Conservation (phyloP, 2,888 invertebrate genomes). For the Malthinus flaveolus region DNA sequence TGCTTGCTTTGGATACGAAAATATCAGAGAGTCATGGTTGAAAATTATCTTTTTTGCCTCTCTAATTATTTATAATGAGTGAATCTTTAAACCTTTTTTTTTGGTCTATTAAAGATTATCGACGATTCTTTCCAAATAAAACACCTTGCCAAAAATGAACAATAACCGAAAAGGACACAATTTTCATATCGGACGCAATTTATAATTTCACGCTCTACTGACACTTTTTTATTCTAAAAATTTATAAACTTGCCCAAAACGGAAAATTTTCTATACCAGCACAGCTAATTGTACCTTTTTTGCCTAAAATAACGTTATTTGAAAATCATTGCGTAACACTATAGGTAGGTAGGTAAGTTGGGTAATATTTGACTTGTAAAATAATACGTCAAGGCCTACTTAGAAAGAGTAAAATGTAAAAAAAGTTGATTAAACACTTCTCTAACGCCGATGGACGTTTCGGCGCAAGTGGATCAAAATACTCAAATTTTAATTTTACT, state of each 20-base stretch:
- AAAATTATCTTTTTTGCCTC: constrained; percentile 27
- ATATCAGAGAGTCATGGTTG: constrained; percentile 27
- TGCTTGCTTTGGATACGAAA: constrained; percentile 4
- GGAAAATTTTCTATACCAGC: not conserved
- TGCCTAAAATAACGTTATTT: too few relatives aligned
- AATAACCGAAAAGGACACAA: constrained; percentile 11
- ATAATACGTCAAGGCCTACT: too few relatives aligned
- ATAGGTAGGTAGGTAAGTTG: too few relatives aligned
- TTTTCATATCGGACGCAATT: constrained; percentile 19
- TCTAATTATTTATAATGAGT: constrained; percentile 24
- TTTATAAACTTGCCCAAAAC: not conserved
- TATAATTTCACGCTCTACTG: constrained; percentile 26
- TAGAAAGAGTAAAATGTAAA: too few relatives aligned
- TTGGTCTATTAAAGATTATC: constrained; percentile 14
- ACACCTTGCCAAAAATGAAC: constrained; percentile 8
- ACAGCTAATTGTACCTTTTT: too few relatives aligned
- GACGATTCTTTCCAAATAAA: constrained; percentile 7
- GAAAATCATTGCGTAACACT: too few relatives aligned
- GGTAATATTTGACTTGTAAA: too few relatives aligned
- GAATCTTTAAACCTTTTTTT: constrained; percentile 16
- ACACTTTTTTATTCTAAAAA: constrained; percentile 12
- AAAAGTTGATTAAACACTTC: too few relatives aligned
- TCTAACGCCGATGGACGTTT: too few relatives aligned
- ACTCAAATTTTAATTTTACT: too few relatives aligned
- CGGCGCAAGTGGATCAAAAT: too few relatives aligned